Evolutionary conservation across 2,797 vertebrate genomes (phyloP), one percentile per base, ranked within the genome.

Genomic region (Carapus acus): DNA sequence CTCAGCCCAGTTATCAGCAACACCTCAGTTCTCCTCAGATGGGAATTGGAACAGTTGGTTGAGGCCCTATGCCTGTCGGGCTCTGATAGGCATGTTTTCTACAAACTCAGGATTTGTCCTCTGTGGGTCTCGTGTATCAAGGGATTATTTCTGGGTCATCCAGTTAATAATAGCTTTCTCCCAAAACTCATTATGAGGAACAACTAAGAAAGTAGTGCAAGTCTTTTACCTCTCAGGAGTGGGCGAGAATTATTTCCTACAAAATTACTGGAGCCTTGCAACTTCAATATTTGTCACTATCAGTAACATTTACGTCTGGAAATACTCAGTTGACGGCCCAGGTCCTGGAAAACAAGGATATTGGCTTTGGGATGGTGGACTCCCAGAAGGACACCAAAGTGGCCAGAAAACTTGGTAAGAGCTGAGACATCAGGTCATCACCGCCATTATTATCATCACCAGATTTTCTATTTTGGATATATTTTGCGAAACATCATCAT

Each of bases 351-450:
- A 86, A 93, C 73, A 93, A 90, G 69, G 90, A 89, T 64, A 92
- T 98, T 0, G 94, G 93, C 3, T 97, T 98, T 12, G 93, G 91
- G 54, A 89, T 92, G 88, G 88, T 98, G 52, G 94, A 98, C 77
- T 85, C 92, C 51, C 91, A 93, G 69, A 96, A 88, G 76, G 92
- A 95, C 27, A 82, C 87, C 58, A 97, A 94, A 73, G 90, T 97
- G 29, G 94, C 94, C 58, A 94, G 86, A 83, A 98, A 91, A 72
- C 83, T 98, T 19, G 94, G 94, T 95, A 80, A 58, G 86, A 78
- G 49, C 50, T 3, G 15, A 13, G 1, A 27, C 20, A 8, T 18
- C 20, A 19, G 17, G 29, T 9, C 15, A 16, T 2, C 31, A 33
- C 12, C 31, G 14, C 31, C 31, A 33, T 33, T 13, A 33, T 33